These are phyloP conservation scores for Megatriorchis doriae DNA, from an alignment of 2,113 vertebrate genomes.

Conservation along the genomic window DNA sequence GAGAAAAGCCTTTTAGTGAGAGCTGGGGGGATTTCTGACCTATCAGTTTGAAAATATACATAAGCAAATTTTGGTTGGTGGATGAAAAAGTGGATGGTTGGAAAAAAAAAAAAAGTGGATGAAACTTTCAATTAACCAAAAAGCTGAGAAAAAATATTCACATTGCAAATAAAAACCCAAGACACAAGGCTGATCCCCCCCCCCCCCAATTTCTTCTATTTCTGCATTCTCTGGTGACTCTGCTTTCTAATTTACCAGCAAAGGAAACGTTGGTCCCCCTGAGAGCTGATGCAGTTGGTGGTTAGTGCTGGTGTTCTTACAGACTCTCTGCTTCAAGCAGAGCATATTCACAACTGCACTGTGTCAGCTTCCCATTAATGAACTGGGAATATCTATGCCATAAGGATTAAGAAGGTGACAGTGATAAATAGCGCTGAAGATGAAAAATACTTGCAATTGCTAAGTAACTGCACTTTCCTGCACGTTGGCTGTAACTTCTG, in stretches of 20 bases:
- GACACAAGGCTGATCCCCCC: neutral
- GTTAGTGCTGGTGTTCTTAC: neutral
- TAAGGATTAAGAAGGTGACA: neutral
- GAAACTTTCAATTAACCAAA: neutral
- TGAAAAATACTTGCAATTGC: neutral
- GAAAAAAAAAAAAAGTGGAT: neutral
- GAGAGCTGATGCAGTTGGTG: fast-evolving
- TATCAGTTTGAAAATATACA: fast-evolving
- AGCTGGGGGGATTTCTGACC: neutral
- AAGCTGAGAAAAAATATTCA: neutral
- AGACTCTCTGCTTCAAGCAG: neutral
- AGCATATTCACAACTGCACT: neutral
- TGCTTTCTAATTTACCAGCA: neutral
- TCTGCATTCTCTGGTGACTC: neutral
- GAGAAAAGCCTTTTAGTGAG: neutral
- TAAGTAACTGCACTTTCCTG: neutral
- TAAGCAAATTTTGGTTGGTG: neutral
- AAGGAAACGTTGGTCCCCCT: fast-evolving
- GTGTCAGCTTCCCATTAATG: neutral
- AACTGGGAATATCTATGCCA: neutral
- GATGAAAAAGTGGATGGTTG: too few relatives aligned
- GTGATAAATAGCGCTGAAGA: neutral
- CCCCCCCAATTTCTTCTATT: neutral
- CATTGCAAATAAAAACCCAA: neutral
- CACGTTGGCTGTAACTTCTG: neutral